Base-by-base conservation (phyloP, 1,140 invertebrate species). In the Augochlora pura region DNA sequence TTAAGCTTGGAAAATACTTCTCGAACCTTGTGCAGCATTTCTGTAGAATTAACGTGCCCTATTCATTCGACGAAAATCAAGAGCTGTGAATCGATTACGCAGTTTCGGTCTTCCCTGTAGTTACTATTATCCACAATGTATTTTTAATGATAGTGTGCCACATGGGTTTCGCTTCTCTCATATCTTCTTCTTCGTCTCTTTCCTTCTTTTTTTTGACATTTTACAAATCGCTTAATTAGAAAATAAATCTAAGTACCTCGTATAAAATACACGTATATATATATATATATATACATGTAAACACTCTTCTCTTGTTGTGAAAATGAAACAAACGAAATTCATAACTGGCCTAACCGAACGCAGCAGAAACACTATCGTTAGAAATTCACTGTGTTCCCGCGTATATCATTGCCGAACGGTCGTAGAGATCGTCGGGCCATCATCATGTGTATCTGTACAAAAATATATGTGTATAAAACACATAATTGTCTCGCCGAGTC, bases 391-490 rank as follows among this genome's bases (percentile, higher is more conserved):
- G 68, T 27, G 27, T 62, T 81, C 49, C 54, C 59, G 77, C 72
- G 49, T 77, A 57, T 59, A 54, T 63, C 23, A n/a, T n/a, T 57
- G 39, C 46, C 65, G 70, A 23, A 59, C 25, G 39, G 78, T 81
- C 68, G 4, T 63, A n/a, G 8, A 65, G 86, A 89, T 88, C 76
- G 78, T 80, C 68, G 63, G 74, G 52, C 81, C 70, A 80, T 21
- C 62, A 23, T n/a, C n/a, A n/a, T n/a, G n/a, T 21, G 14, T 74
- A 79, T 88, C 82, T 89, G 86, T 90, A 91, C 82, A 90, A 89
- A 91, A 89, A 91, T 90, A 90, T 91, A 87, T 88, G 82, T 88
- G 64, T 81, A 83, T 52, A 21, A 16, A 52, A 52, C 77, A 76
- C 62, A 82, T 78, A 75, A 84, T n/a, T 77, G 80, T 87, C 83